These are phyloP conservation scores for Camelus bactrianus DNA, from an alignment of 2,113 vertebrate genomes.

Conservation along the genomic window DNA sequence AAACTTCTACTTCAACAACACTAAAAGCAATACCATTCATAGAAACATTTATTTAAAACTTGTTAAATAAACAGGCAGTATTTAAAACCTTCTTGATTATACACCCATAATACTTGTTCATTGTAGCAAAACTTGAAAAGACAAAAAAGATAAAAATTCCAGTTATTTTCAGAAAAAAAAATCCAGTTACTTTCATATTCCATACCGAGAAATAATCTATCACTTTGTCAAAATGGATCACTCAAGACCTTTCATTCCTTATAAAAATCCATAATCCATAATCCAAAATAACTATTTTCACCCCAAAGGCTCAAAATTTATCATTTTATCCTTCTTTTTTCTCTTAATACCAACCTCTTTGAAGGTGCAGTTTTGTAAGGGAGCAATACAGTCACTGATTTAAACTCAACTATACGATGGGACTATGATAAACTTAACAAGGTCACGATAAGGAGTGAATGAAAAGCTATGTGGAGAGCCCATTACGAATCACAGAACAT, in stretches of 20 bases:
- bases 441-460: background rate
- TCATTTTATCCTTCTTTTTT: background rate
- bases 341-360: background rate
- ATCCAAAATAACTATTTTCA: background rate
- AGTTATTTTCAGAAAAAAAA: conserved; percentile 3
- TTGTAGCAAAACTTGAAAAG: background rate
- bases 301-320: background rate
- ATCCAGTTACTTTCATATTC: background rate
- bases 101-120: background rate
- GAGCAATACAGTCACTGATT: background rate
- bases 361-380: background rate
- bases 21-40: background rate
- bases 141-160: background rate
- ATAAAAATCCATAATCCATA: background rate
- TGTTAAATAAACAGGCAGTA: background rate
- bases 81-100: background rate
- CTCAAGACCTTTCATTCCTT: background rate
- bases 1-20: background rate
- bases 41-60: background rate
- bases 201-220: background rate
- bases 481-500: background rate
- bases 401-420: conserved; percentile 30
- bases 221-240: background rate
- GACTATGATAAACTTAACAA: conserved; percentile 29
- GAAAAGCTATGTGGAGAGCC: background rate